Conservation (phyloP, 2,888 invertebrate genomes). For the Temnothorax unifasciatus region DNA sequence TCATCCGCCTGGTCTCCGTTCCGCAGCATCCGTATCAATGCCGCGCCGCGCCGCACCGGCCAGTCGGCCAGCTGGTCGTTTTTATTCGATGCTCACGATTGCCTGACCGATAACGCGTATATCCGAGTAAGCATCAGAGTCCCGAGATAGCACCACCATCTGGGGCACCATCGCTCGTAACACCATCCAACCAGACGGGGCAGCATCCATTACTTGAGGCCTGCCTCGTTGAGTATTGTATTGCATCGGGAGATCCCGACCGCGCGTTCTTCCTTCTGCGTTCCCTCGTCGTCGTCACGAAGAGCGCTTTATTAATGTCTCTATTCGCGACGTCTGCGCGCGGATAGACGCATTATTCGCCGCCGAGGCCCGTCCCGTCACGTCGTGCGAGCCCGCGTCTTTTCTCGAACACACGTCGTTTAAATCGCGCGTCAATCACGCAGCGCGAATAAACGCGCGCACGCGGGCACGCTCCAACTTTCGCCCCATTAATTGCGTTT, state of each 20-base stretch:
- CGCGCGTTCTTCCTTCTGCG: constrained; percentile 56
- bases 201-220: constrained; percentile 72
- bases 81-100: constrained; percentile 74
- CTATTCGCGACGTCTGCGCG: constrained; percentile 73
- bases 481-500: constrained; percentile 67
- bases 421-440: constrained; percentile 62
- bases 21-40: constrained; percentile 64
- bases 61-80: constrained; percentile 52
- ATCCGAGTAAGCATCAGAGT: constrained; percentile 72
- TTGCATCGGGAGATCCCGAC: constrained; percentile 67
- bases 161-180: constrained; percentile 74
- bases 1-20: constrained; percentile 67
- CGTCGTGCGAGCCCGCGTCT: neutral
- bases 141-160: constrained; percentile 73
- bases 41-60: neutral
- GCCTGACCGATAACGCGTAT: constrained; percentile 70
- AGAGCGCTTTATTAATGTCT: constrained; percentile 80
- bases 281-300: constrained; percentile 70
- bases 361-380: neutral
- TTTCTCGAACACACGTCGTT: constrained; percentile 40
- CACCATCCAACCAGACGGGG: constrained; percentile 66
- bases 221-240: constrained; percentile 72
- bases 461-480: constrained; percentile 47
- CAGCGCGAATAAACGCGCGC: neutral
- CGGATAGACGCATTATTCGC: constrained; percentile 65